Percentiles rank a stretch among this genome's conserved stretches.
These are phyloP conservation scores for Bradysia coprophila DNA, from an alignment of 1,140 invertebrate genomes.

Conservation along the genomic window DNA sequence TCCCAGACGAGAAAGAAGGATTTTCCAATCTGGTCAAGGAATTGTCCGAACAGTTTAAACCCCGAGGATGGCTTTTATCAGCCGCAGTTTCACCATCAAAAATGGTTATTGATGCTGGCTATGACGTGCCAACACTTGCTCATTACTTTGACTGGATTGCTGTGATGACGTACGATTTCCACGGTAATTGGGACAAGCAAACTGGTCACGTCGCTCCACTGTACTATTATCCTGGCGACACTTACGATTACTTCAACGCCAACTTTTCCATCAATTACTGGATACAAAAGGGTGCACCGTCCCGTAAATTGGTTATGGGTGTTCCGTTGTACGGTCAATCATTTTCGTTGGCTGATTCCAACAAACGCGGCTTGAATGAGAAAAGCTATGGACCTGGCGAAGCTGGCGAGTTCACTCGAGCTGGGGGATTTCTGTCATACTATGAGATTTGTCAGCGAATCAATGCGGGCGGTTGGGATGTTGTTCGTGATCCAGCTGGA, in stretches of 20 bases:
- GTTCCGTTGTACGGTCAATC: slow-evolving; percentile 73
- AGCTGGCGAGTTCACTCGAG: slow-evolving; percentile 58
- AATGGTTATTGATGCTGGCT: slow-evolving; percentile 59
- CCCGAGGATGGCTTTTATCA: slow-evolving; percentile 49
- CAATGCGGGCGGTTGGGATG: slow-evolving; percentile 39
- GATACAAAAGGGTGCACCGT: slow-evolving; percentile 55
- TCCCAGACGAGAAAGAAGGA: slow-evolving; percentile 50
- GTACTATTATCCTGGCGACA: slow-evolving; percentile 50
- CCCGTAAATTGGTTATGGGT: slow-evolving; percentile 57
- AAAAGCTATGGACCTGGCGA: slow-evolving; percentile 53
- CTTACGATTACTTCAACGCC: slow-evolving; percentile 55
- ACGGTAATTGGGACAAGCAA: slow-evolving; percentile 79
- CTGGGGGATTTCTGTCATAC: slow-evolving; percentile 64
- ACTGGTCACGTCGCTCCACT: slow-evolving; percentile 76
- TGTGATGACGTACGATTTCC: slow-evolving; percentile 81
- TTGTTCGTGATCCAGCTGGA: slow-evolving; percentile 37
- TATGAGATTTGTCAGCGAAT: slow-evolving; percentile 58
- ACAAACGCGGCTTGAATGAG: slow-evolving; percentile 41
- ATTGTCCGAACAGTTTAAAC: slow-evolving; percentile 45
- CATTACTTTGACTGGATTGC: slow-evolving; percentile 71
- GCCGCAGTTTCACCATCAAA: slow-evolving; percentile 73
- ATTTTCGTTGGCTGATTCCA: slow-evolving; percentile 45
- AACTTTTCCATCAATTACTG: slow-evolving; percentile 70
- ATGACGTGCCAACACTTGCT: slow-evolving; percentile 50
- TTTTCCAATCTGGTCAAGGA: slow-evolving; percentile 54